Conservation (phyloP, 2,888 invertebrate species). For the Bombylius major region DNA sequence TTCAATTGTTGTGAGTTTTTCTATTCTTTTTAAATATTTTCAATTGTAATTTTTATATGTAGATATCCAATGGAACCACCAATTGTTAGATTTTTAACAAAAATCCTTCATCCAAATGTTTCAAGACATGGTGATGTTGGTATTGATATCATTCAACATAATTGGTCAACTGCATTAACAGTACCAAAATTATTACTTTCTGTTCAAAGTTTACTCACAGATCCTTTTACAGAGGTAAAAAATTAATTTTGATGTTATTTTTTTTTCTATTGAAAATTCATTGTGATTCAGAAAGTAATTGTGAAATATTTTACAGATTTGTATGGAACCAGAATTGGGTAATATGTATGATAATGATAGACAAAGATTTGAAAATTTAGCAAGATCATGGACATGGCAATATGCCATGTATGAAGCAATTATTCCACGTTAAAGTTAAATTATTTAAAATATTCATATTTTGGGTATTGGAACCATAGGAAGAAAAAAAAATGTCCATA, state of each 20-base stretch:
- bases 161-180: conserved; percentile 90
- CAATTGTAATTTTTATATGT: conserved; percentile 2
- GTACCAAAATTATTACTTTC: conserved; percentile 80
- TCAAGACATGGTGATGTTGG: conserved; percentile 92
- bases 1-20: background rate
- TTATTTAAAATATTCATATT: background rate
- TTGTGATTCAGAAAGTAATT: background rate
- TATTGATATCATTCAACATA: conserved; percentile 88
- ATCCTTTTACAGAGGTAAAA: conserved; percentile 69
- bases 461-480: background rate
- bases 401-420: conserved; percentile 74
- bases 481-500: background rate
- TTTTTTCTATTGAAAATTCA: background rate
- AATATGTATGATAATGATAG: conserved; percentile 63
- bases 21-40: background rate
- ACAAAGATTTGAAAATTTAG: conserved; percentile 63
- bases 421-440: conserved; percentile 24
- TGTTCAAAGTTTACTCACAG: conserved; percentile 76
- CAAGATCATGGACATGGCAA: conserved; percentile 79
- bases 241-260: background rate
- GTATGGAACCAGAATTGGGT: conserved; percentile 81
- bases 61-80: conserved; percentile 87
- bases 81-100: conserved; percentile 80
- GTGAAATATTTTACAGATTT: conserved; percentile 43
- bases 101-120: conserved; percentile 88